Conservation (phyloP, 2,888 invertebrate genomes). For the Diarsia rubi region DNA sequence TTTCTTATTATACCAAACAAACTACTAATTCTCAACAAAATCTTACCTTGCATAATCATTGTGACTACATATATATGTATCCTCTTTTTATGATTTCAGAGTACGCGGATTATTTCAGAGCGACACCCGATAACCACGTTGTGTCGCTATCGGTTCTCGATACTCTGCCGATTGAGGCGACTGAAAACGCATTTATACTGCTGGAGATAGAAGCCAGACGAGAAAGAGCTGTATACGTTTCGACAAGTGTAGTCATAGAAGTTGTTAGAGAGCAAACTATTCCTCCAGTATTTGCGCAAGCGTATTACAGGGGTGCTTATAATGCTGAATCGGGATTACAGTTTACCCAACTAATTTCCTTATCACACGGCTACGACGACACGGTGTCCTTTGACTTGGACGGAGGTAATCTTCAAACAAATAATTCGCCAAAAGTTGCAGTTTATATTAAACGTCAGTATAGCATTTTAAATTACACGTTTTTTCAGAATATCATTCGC, state of each 20-base stretch:
- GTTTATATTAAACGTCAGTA: not conserved
- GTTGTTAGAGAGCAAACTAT: conserved; percentile 67
- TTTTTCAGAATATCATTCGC: conserved; percentile 63
- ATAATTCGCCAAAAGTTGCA: not conserved
- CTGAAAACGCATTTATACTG: conserved; percentile 72
- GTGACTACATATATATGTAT: not conserved
- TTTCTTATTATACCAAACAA: conserved; percentile 10
- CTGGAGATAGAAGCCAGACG: conserved; percentile 78
- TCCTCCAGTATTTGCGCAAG: conserved; percentile 71
- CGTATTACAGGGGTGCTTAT: conserved; percentile 76
- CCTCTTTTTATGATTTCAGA: conserved; percentile 69
- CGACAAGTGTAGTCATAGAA: conserved; percentile 74
- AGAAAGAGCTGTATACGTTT: conserved; percentile 74
- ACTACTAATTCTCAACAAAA: too few relatives aligned
- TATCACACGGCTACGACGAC: conserved; percentile 74
- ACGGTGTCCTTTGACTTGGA: conserved; percentile 72
- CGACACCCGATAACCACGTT: conserved; percentile 65
- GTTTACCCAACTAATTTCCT: conserved; percentile 70
- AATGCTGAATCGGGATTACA: conserved; percentile 66
- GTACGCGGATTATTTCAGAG: conserved; percentile 67
- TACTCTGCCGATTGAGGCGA: conserved; percentile 66
- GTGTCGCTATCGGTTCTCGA: conserved; percentile 65
- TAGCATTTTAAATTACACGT: not conserved
- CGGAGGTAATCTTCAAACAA: conserved; percentile 69
- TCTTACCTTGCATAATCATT: not conserved